phyloP scores from a whole-genome alignment of 2,888 invertebrate genomes.

The Tanypteryx hageni region DNA sequence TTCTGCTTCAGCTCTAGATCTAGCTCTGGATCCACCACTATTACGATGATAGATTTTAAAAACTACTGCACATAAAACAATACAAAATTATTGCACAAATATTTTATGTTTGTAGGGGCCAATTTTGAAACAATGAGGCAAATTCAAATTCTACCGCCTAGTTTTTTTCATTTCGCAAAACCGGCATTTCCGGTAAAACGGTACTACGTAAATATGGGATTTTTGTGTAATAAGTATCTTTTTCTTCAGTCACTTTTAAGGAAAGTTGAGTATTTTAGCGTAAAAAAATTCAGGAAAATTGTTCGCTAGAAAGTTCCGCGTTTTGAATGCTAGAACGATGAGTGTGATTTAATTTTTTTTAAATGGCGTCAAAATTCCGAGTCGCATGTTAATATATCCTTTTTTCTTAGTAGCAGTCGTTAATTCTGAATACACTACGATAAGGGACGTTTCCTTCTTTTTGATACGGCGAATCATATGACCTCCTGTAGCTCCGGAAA shows the following conservation, averaged over 20 bases:
- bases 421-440: conserved; percentile 41
- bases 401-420: not conserved
- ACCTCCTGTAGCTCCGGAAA: conserved; percentile 20
- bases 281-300: not conserved
- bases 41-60: no score
- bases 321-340: not conserved
- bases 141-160: no score
- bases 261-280: not conserved
- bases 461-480: conserved; percentile 36
- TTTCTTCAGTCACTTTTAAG: not conserved
- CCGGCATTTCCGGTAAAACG: no score
- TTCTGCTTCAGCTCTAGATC: no score
- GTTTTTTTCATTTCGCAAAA: no score
- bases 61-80: no score
- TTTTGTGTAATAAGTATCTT: not conserved
- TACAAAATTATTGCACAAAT: no score
- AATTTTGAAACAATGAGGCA: no score
- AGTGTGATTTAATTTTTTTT: not conserved
- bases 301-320: not conserved
- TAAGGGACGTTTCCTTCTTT: conserved; percentile 55
- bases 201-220: no score
- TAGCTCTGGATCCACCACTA: no score
- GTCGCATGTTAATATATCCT: not conserved
- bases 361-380: not conserved
- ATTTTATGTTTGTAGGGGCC: no score